phyloP scores from a whole-genome alignment of 2,113 vertebrate genomes.

The Podarcis raffonei region DNA sequence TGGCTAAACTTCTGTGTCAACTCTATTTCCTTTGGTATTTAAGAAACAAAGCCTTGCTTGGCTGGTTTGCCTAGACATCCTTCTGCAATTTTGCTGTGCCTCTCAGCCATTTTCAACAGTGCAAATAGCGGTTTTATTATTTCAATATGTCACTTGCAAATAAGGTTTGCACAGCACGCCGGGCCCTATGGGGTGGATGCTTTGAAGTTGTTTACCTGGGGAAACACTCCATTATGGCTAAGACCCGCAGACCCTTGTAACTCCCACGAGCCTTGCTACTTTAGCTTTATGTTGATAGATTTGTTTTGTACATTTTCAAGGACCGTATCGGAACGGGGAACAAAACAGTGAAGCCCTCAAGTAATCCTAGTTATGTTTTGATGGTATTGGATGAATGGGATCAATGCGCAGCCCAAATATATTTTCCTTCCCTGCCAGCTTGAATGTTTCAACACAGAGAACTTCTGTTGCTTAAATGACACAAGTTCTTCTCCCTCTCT shows the following conservation, averaged over 20 bases:
- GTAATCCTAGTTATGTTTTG: accelerated
- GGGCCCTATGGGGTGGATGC: background rate
- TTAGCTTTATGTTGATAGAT: background rate
- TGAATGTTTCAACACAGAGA: background rate
- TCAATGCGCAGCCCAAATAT: accelerated
- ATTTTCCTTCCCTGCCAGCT: background rate
- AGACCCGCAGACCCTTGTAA: background rate
- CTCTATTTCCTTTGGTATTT: accelerated
- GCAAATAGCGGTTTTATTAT: background rate
- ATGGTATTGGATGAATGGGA: accelerated
- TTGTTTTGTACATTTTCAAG: background rate
- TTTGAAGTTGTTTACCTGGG: background rate
- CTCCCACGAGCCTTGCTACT: background rate
- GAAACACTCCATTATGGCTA: background rate
- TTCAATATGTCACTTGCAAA: slow-evolving; percentile 27
- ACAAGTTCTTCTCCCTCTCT: background rate
- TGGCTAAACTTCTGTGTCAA: background rate
- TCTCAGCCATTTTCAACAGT: background rate
- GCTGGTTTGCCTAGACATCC: background rate
- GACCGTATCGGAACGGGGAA: background rate
- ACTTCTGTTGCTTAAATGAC: background rate
- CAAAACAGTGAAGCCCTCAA: background rate
- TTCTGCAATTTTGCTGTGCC: background rate
- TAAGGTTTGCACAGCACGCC: background rate
- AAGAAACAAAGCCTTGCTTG: background rate